phyloP scores from a whole-genome alignment of 1,140 invertebrate species.

The Drosophila ironensis region DNA sequence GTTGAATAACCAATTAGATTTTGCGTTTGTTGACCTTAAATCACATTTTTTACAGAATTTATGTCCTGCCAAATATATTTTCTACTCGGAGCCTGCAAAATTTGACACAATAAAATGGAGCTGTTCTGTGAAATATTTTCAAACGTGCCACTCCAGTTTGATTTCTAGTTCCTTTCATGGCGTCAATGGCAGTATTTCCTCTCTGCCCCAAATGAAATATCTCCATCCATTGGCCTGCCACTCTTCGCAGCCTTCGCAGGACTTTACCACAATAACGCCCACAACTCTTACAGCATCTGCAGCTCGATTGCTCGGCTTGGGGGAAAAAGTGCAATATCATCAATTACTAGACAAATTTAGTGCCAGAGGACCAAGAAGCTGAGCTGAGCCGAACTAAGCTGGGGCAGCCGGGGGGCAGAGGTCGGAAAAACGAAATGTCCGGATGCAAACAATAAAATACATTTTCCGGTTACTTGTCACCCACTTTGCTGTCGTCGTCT shows the following conservation, averaged over 20 bases:
- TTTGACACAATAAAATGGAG: no score
- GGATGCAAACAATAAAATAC: conserved; percentile 81
- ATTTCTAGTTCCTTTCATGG: background rate
- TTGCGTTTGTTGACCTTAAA: no score
- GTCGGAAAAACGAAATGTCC: conserved; percentile 67
- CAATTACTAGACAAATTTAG: conserved; percentile 77
- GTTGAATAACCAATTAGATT: no score
- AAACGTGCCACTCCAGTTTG: background rate
- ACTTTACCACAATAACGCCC: conserved; percentile 47
- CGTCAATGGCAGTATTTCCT: conserved; percentile 17
- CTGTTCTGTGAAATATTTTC: background rate
- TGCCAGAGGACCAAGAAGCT: conserved; percentile 20
- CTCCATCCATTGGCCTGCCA: conserved; percentile 29
- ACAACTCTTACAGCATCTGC: conserved; percentile 31
- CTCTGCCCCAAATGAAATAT: conserved; percentile 1
- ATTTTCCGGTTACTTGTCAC: conserved; percentile 80
- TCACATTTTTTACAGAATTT: no score
- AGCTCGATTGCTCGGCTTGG: conserved; percentile 10
- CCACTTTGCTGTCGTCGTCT: conserved; percentile 58
- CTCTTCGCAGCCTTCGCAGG: conserved; percentile 24
- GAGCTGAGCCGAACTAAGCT: background rate
- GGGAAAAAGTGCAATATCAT: conserved; percentile 73
- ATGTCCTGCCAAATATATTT: no score
- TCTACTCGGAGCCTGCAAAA: no score
- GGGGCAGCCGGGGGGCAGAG: conserved; percentile 12